Evolutionary conservation across 2,888 invertebrate species (phyloP).

Genomic region (Euspilapteryx auroguttella): DNA sequence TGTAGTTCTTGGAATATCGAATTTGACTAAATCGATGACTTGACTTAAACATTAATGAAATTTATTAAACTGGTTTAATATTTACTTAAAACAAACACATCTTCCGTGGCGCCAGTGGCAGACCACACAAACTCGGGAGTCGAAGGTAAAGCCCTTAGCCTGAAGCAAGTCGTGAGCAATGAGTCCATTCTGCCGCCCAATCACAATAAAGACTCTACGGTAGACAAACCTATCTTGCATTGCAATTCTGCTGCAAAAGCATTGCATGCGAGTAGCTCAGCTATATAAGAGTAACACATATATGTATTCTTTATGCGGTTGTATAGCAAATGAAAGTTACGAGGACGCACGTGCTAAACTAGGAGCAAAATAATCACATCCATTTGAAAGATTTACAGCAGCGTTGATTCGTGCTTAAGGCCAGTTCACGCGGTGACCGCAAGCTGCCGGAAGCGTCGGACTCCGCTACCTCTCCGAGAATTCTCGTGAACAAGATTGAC

Average conservation of each 20-base stretch:
- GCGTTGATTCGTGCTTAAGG: too few species aligned
- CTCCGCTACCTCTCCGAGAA: neutral
- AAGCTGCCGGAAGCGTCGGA: slow-evolving; percentile 23
- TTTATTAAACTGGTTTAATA: too few species aligned
- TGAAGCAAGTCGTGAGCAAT: slow-evolving; percentile 43
- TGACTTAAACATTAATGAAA: too few species aligned
- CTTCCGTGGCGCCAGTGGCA: slow-evolving; percentile 13
- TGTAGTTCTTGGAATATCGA: slow-evolving; percentile 14
- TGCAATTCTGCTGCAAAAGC: too few species aligned
- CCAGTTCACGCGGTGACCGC: slow-evolving; percentile 9
- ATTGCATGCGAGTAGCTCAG: too few species aligned
- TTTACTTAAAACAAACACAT: too few species aligned
- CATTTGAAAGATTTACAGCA: too few species aligned
- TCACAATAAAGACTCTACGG: slow-evolving; percentile 32
- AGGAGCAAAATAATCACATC: too few species aligned
- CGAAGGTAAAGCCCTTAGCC: slow-evolving; percentile 19
- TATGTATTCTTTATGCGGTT: too few species aligned
- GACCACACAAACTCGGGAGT: slow-evolving; percentile 33
- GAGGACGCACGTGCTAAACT: too few species aligned
- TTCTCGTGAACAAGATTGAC: neutral
- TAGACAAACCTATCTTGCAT: slow-evolving; percentile 26
- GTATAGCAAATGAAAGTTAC: too few species aligned
- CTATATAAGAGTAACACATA: too few species aligned
- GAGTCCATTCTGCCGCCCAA: slow-evolving; percentile 23
- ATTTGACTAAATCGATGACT: neutral